Evolutionary conservation across 2,797 vertebrate genomes (phyloP).

Genomic region (Xiphophorus birchmanni): DNA sequence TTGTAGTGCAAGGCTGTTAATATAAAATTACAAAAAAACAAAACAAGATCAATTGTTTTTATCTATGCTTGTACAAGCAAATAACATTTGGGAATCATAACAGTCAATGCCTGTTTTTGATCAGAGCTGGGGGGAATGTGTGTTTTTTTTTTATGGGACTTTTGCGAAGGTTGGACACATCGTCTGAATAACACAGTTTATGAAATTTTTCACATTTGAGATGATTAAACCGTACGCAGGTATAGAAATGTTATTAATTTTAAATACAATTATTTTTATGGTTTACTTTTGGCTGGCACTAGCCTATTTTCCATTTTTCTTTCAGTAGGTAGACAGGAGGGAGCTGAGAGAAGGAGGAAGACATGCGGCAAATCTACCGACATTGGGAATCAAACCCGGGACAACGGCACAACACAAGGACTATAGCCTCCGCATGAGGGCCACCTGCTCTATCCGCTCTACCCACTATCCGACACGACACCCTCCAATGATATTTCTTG

Average conservation of each 20-base stretch:
- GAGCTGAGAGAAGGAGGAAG: no score
- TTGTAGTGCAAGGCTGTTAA: not conserved
- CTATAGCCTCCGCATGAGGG: no score
- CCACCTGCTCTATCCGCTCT: no score
- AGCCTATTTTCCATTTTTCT: no score
- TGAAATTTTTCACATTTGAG: not conserved
- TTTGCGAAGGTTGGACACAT: not conserved
- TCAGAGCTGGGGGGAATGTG: not conserved
- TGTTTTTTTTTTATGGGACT: not conserved
- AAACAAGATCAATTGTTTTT: not conserved
- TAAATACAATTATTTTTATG: not conserved
- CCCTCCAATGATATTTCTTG: not conserved
- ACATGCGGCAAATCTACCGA: no score
- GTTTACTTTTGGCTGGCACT: no score
- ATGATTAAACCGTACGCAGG: not conserved
- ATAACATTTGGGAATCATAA: not conserved
- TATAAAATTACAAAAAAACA: not conserved
- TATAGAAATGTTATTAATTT: not conserved
- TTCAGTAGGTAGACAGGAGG: no score
- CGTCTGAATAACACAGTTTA: not conserved
- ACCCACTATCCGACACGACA: no score
- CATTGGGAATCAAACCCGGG: no score
- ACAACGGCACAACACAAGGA: no score
- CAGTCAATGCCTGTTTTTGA: not conserved
- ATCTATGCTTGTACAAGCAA: not conserved